phyloP scores from a whole-genome alignment of 1,140 invertebrate genomes.

The Heterodera schachtii region DNA sequence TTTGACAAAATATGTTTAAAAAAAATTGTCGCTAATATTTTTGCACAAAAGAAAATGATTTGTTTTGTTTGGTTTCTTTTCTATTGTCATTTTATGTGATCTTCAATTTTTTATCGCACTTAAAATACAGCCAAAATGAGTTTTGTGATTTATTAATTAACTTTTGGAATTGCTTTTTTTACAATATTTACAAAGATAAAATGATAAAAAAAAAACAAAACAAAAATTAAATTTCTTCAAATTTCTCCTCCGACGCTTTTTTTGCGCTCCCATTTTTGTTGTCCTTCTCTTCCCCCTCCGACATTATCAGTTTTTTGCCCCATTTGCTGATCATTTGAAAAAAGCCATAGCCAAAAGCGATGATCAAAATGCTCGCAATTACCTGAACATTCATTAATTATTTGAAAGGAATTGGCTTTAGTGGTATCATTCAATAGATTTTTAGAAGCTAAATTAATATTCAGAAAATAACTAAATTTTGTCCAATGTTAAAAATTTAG shows the following conservation, averaged over 20 bases:
- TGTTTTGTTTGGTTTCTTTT: too few relatives aligned
- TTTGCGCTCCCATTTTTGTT: conserved; percentile 6
- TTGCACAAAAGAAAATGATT: too few relatives aligned
- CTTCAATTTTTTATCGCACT: too few relatives aligned
- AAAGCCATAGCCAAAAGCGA: conserved; percentile 56
- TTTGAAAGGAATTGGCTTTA: too few relatives aligned
- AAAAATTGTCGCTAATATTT: too few relatives aligned
- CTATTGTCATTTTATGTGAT: too few relatives aligned
- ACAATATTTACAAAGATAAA: not conserved
- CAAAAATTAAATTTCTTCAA: not conserved
- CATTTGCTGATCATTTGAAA: conserved; percentile 45
- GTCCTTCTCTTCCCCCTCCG: not conserved
- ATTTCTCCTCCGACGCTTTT: conserved; percentile 24
- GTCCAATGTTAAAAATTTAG: not conserved
- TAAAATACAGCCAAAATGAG: too few relatives aligned
- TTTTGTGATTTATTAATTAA: too few relatives aligned
- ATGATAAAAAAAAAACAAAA: not conserved
- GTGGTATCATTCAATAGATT: too few relatives aligned
- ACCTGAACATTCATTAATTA: conserved; percentile 31
- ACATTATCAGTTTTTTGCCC: conserved; percentile 35
- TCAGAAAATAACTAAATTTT: not conserved
- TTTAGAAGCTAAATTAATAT: too few relatives aligned
- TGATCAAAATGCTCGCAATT: conserved; percentile 44
- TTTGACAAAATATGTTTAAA: too few relatives aligned
- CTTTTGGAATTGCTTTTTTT: too few relatives aligned